Evolutionary conservation across 2,797 vertebrate species (phyloP), one percentile per base, ranked within the genome.

Genomic region (Morelia viridis): DNA sequence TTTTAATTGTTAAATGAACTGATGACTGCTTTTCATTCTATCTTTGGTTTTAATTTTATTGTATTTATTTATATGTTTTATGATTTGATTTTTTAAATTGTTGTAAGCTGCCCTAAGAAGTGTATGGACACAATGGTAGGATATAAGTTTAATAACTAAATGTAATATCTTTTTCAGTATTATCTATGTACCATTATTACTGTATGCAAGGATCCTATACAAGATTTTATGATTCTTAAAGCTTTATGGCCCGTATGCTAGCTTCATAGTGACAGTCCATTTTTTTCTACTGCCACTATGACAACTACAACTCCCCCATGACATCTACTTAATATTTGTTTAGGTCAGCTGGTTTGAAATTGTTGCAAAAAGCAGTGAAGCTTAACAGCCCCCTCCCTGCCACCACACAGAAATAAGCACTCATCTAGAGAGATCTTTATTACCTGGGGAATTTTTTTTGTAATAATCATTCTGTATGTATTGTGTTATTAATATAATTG

Each of bases 321-420:
- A n/a, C n/a, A 53, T 71, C 53, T 57, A 28, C 41, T 89, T 89
- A 58, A 24, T 31, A 76, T 80, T 89, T 89, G 80, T 89, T 60
- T 89, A 80, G 58, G 56, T 35, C 68, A 80, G 26, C 56, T 58
- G 12, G 24, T 89, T 60, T 35, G 31, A 80, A 60, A 28, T 31
- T 76, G 22, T 17, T 76, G 31, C 31, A 71, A 89, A 89, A 46
- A 60, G 58, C 56, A 46, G 17, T 71, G 35, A 24, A 57, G 56
- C 24, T 41, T 80, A 89, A 58, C 68, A 71, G 65, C 65, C 17
- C 15, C 28, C 65, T 31, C 7, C 65, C 65, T 68, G n/a, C 28
- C 50, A 15, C 17, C 13, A 71, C n/a, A 71, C 13, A 31, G n/a
- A 71, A 35, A 71, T 35, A 71, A 31, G 13, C 7, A 71, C n/a